Conservation (phyloP, 1,140 invertebrate genomes). For the Drosophila pectinifera region DNA sequence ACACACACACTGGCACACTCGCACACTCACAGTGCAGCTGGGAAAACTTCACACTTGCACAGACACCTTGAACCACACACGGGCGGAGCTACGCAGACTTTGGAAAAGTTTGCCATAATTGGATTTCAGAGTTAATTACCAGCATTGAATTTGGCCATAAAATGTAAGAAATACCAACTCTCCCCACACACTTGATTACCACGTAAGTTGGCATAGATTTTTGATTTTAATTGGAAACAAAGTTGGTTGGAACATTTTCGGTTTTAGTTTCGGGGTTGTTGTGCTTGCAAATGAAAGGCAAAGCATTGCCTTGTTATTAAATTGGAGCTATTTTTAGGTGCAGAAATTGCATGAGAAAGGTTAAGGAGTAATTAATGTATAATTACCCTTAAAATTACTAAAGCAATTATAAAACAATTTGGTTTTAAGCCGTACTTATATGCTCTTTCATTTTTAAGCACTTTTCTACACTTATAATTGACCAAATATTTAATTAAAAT, state of each 20-base stretch:
- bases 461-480: no score
- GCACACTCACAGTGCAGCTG: conserved; percentile 3
- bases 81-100: conserved; percentile 45
- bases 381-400: neutral
- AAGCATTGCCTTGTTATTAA: no score
- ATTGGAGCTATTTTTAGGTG: no score
- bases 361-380: no score
- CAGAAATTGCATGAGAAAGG: no score
- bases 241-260: conserved; percentile 25
- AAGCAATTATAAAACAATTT: neutral
- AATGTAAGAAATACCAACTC: conserved; percentile 64
- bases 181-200: conserved; percentile 59
- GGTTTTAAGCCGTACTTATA: neutral
- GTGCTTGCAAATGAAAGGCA: neutral
- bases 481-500: no score
- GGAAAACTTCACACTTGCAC: conserved; percentile 47
- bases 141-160: conserved; percentile 81
- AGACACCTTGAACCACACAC: conserved; percentile 36
- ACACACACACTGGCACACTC: no score
- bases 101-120: conserved; percentile 83
- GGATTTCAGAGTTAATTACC: conserved; percentile 84
- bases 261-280: neutral
- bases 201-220: conserved; percentile 74
- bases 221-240: conserved; percentile 67
- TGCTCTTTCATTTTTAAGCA: neutral